A percentile compares a stretch with the other conserved stretches of the same genome.
Conservation (phyloP, 2,113 vertebrate genomes). For the Urocitellus parryii region DNA sequence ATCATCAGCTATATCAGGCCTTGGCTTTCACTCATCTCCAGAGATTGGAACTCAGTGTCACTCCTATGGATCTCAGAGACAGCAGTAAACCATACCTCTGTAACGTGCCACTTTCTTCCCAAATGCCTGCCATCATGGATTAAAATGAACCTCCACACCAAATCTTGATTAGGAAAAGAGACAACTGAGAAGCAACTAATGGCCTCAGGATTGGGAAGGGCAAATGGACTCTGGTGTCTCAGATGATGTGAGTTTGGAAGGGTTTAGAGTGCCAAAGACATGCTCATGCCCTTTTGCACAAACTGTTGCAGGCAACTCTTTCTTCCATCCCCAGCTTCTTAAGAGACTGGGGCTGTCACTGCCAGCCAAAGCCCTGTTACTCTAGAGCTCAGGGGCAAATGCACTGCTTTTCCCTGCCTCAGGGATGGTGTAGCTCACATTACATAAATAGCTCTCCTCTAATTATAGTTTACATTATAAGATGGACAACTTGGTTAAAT, state of each 20-base stretch:
- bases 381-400: background rate
- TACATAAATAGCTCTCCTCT: slow-evolving; percentile 72
- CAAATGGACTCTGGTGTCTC: background rate
- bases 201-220: background rate
- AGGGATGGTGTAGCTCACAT: background rate
- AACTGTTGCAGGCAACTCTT: background rate
- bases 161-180: background rate
- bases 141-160: background rate
- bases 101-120: no score
- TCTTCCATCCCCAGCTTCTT: background rate
- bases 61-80: background rate
- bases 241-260: background rate
- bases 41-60: background rate
- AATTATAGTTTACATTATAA: slow-evolving; percentile 73
- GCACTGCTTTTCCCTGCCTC: background rate
- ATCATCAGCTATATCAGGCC: background rate
- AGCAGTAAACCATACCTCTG: background rate
- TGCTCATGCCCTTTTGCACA: background rate
- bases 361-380: background rate
- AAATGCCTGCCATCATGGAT: background rate
- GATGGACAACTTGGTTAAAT: slow-evolving; percentile 77
- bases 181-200: background rate
- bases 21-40: background rate
- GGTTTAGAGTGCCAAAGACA: background rate
- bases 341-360: background rate